These are phyloP conservation scores for Apteryx owenii DNA, from an alignment of 2,113 vertebrate species.

Conservation along the genomic window DNA sequence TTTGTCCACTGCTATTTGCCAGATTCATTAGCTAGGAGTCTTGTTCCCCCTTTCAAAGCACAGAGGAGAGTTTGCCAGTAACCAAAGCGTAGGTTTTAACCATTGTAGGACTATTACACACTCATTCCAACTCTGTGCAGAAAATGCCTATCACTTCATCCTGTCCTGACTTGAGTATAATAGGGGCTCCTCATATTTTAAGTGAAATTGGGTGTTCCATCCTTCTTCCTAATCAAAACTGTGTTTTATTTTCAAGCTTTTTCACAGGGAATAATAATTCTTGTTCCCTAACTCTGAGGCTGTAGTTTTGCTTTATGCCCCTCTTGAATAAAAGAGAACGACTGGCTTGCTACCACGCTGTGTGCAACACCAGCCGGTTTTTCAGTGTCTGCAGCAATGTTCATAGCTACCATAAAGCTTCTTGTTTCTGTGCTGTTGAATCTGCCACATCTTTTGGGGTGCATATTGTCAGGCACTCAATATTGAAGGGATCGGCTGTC, in stretches of 20 bases:
- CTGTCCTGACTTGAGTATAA: neutral
- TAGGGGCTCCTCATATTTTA: neutral
- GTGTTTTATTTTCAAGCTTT: neutral
- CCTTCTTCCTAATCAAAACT: neutral
- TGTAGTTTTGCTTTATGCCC: neutral
- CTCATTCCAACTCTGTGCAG: neutral
- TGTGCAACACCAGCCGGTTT: neutral
- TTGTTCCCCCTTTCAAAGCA: rapidly evolving
- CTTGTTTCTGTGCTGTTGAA: neutral
- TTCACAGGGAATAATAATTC: rapidly evolving
- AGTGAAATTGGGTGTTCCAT: neutral
- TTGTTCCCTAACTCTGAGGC: rapidly evolving
- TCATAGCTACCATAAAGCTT: neutral
- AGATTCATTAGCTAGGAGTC: neutral
- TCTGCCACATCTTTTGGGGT: neutral
- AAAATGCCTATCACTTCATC: rapidly evolving
- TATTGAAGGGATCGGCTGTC: neutral
- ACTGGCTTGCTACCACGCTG: rapidly evolving
- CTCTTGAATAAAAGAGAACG: rapidly evolving
- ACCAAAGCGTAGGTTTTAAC: rapidly evolving
- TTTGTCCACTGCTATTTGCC: rapidly evolving
- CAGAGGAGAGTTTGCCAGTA: neutral
- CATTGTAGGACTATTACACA: rapidly evolving
- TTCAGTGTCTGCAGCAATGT: neutral
- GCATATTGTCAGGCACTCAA: neutral